Evolutionary conservation across 2,113 vertebrate genomes (phyloP).

Genomic region (Serilophus lunatus): DNA sequence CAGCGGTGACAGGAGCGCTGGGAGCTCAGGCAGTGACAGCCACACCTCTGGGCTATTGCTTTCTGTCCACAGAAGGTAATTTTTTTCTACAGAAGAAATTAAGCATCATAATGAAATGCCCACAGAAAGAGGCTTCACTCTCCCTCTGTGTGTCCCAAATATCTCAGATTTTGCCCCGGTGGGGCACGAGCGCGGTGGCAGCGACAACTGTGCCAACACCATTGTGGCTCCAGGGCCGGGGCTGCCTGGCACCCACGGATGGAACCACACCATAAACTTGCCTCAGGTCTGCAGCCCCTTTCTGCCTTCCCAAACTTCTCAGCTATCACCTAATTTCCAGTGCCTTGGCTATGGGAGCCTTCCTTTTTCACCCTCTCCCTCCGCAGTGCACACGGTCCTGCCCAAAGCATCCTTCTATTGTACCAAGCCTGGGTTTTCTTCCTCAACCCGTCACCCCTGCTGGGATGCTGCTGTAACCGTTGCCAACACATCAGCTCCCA

Average conservation of each 20-base stretch:
- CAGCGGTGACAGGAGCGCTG: background rate
- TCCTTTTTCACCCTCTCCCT: background rate
- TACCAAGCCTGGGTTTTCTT: background rate
- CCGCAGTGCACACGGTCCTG: background rate
- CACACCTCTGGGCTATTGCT: no score
- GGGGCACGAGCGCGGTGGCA: accelerated
- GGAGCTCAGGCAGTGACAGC: no score
- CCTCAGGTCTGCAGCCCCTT: background rate
- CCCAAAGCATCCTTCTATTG: accelerated
- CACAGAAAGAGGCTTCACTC: background rate
- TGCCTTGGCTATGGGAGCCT: background rate
- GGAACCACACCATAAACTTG: background rate
- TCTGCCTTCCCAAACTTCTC: background rate
- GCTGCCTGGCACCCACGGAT: accelerated
- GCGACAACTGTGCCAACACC: accelerated
- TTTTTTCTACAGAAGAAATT: constrained; percentile 25
- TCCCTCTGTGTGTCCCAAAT: background rate
- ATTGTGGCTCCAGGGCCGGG: accelerated
- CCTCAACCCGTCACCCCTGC: background rate
- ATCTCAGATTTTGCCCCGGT: accelerated
- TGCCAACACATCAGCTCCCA: accelerated
- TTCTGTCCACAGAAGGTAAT: background rate
- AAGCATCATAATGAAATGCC: background rate
- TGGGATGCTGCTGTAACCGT: background rate
- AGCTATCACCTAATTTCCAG: background rate